Evolutionary conservation across 2,113 vertebrate genomes (phyloP).

Genomic region (Brachypteracias leptosomus): DNA sequence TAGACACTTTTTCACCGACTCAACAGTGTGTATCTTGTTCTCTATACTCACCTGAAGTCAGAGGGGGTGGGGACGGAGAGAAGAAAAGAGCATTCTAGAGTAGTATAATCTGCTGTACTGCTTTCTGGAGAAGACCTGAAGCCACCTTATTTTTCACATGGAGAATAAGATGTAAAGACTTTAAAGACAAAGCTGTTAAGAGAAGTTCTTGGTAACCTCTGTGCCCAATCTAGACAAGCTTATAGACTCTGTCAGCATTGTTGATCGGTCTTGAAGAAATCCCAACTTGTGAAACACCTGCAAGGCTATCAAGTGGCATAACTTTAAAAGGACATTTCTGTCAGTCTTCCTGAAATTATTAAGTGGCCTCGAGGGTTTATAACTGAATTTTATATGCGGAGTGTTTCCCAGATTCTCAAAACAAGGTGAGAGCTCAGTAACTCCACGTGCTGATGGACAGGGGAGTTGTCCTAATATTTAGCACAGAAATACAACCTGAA

Average conservation of each 20-base stretch:
- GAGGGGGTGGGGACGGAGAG: neutral
- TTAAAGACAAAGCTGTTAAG: neutral
- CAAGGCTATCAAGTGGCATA: neutral
- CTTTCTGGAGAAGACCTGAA: neutral
- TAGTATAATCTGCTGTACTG: neutral
- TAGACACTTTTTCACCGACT: neutral
- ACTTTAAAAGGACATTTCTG: slow-evolving; percentile 17
- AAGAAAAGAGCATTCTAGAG: neutral
- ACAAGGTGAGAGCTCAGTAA: neutral
- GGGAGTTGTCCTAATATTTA: neutral
- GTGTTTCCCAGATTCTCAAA: neutral
- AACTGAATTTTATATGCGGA: neutral
- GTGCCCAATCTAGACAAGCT: neutral
- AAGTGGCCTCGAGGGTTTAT: slow-evolving; percentile 20
- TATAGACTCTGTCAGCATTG: neutral
- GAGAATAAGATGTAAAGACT: neutral
- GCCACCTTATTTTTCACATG: neutral
- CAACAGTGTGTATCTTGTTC: neutral
- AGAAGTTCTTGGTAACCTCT: neutral
- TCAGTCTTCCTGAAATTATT: slow-evolving; percentile 34
- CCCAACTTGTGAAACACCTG: slow-evolving; percentile 8
- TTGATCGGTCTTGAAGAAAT: slow-evolving; percentile 24
- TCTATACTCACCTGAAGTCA: neutral
- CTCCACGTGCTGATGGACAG: neutral
- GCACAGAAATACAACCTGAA: neutral